These are phyloP conservation scores for Alcedo atthis DNA, from an alignment of 2,797 vertebrate species.

Conservation along the genomic window DNA sequence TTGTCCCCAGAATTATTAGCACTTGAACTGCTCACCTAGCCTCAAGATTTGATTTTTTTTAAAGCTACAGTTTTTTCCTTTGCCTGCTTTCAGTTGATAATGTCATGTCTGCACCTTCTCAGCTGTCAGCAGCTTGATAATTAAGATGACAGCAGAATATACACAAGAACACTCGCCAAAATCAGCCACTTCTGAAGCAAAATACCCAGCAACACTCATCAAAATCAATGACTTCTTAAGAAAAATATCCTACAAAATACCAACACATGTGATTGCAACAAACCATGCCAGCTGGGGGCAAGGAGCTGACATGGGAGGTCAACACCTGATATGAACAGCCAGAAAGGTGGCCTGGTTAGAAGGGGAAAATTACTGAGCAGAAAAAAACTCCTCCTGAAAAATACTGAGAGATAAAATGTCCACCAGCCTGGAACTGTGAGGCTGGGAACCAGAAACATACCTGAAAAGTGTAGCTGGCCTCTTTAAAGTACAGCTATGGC, in stretches of 20 bases:
- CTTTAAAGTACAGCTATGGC: neutral
- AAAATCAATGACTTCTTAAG: neutral
- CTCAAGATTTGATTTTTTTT: neutral
- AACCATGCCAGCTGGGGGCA: neutral
- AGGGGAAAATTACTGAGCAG: neutral
- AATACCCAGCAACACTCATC: neutral
- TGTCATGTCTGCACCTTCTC: neutral
- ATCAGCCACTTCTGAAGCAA: neutral
- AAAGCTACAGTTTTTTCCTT: neutral
- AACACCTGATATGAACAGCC: neutral
- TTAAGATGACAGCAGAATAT: neutral
- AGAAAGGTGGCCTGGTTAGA: neutral
- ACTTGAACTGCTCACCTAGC: neutral
- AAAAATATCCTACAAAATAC: neutral
- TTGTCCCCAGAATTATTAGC: neutral
- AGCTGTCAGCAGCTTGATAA: neutral
- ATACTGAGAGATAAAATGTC: neutral
- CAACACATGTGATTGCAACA: neutral
- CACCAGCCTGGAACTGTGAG: neutral
- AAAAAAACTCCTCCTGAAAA: neutral
- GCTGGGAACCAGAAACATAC: neutral
- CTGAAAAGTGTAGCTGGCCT: neutral
- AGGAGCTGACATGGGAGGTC: neutral
- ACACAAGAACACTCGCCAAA: neutral
- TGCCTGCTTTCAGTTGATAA: neutral